Evolutionary conservation across 1,140 invertebrate species (phyloP).

Genomic region (Branchinecta lynchi): DNA sequence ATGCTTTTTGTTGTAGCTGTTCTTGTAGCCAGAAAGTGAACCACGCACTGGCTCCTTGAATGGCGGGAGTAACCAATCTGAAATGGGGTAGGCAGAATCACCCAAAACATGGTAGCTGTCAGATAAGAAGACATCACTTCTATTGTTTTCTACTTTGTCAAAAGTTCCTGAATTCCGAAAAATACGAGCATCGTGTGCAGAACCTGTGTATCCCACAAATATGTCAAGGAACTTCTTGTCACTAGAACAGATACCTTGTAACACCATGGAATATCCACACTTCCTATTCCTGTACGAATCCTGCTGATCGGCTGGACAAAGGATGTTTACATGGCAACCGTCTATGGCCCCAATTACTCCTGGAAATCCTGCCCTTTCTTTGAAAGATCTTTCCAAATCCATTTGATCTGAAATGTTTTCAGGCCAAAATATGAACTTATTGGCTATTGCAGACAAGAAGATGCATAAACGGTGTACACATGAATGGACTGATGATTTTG

Average conservation of each 20-base stretch:
- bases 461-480: constrained; percentile 2
- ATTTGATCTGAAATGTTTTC: not conserved
- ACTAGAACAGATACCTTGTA: not conserved
- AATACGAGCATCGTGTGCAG: constrained; percentile 21
- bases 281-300: constrained; percentile 7
- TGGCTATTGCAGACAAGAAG: not conserved
- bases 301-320: constrained; percentile 6
- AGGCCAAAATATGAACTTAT: not conserved
- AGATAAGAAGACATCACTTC: not conserved
- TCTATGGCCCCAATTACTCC: not conserved
- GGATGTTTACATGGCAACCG: not conserved
- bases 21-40: constrained; percentile 1
- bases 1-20: constrained; percentile 7
- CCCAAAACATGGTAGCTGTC: not conserved
- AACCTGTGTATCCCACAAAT: constrained; percentile 22
- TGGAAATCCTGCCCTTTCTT: constrained; percentile 9
- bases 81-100: constrained; percentile 6
- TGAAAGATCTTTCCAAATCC: not conserved
- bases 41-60: constrained; percentile 8
- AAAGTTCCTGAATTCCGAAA: constrained; percentile 15
- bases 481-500: constrained; percentile 1
- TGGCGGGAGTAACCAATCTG: not conserved
- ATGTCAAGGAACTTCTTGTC: constrained; percentile 19
- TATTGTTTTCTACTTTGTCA: constrained; percentile 3
- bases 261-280: constrained; percentile 3